A percentile compares a stretch with the other conserved stretches of the same genome.
phyloP scores from a whole-genome alignment of 2,888 invertebrate species.

The Corbicula japonica region DNA sequence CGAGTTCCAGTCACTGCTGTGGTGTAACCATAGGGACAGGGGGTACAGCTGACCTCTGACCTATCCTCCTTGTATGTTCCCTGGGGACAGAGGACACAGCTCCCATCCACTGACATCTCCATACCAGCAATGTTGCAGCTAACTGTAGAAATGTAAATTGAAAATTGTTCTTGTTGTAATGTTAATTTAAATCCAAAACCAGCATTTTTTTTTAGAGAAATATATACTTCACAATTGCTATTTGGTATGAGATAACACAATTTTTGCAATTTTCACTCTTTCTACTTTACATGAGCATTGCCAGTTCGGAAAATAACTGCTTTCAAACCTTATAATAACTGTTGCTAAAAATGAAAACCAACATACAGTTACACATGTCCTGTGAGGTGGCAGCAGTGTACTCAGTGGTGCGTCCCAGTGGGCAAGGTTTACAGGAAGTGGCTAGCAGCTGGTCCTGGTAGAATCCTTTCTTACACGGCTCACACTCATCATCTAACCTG shows the following conservation, averaged over 20 bases:
- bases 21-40: conserved; percentile 97
- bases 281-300: no score
- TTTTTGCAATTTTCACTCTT: no score
- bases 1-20: conserved; percentile 93
- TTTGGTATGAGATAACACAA: no score
- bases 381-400: conserved; percentile 48
- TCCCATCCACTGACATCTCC: conserved; percentile 85
- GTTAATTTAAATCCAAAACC: no score
- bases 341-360: no score
- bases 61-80: conserved; percentile 98
- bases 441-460: conserved; percentile 72
- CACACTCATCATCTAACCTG: conserved; percentile 64
- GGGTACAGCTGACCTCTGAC: conserved; percentile 95
- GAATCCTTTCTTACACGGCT: conserved; percentile 70
- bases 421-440: conserved; percentile 71
- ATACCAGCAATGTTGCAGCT: conserved; percentile 72
- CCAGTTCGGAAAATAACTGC: no score
- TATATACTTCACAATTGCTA: no score
- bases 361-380: conserved; percentile 62
- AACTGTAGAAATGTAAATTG: conserved; percentile 67
- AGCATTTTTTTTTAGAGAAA: no score
- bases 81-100: conserved; percentile 95
- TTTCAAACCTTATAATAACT: no score
- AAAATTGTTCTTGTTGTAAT: no score
- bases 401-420: conserved; percentile 69